Evolutionary conservation across 2,113 vertebrate genomes (phyloP).

Genomic region (Amphiprion percula): DNA sequence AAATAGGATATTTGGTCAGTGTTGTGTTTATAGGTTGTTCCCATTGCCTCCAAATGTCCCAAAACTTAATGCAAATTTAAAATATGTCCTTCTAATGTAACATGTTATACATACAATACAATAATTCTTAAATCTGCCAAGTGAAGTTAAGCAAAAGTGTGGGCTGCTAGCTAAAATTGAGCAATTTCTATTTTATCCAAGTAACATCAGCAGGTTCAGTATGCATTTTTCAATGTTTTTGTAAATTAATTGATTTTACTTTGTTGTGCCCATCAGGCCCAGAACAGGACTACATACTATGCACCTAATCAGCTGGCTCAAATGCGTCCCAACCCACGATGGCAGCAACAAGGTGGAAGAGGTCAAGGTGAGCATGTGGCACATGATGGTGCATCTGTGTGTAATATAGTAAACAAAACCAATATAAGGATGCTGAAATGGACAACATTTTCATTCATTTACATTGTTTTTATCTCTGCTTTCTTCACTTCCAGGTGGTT

Average conservation of each 20-base stretch:
- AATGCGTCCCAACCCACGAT: slow-evolving; percentile 96
- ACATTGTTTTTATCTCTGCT: neutral
- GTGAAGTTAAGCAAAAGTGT: neutral
- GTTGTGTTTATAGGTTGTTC: neutral
- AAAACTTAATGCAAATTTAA: no score
- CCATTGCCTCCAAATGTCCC: neutral
- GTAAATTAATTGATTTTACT: neutral
- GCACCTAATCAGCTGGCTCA: slow-evolving; percentile 96
- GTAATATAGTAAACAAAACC: neutral
- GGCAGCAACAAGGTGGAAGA: slow-evolving; percentile 96
- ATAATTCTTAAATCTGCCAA: no score
- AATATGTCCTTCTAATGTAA: no score
- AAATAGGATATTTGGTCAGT: neutral
- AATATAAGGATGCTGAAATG: neutral
- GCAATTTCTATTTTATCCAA: no score
- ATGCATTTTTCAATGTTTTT: neutral
- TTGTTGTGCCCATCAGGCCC: slow-evolving; percentile 85
- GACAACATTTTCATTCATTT: rapidly evolving
- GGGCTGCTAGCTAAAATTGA: no score
- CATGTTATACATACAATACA: no score
- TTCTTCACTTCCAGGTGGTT: slow-evolving; percentile 80
- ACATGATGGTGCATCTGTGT: neutral
- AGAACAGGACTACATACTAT: slow-evolving; percentile 97
- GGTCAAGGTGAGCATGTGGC: slow-evolving; percentile 89
- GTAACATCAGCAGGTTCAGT: no score